Base-by-base conservation (phyloP, 2,888 invertebrate species). In the Hypomecis punctinalis region DNA sequence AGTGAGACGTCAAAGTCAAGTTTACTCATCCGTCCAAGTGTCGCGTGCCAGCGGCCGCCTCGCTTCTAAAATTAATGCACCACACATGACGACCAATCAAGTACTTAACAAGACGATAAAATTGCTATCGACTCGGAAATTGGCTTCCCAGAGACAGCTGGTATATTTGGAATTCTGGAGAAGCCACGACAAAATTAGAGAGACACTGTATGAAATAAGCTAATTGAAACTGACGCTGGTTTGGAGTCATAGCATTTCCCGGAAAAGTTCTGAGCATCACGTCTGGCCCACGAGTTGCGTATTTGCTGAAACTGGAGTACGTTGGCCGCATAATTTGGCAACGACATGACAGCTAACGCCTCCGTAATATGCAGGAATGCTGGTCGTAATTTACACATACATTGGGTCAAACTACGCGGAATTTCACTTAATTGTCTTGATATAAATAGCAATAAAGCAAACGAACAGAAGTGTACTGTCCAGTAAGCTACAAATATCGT, bases 271-370 rank as follows among this genome's bases (percentile, higher is more conserved):
- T 23, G 42, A 40, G 40, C 10, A 48, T 10, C 11, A 33, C 13
- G 5, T 45, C 5, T 36, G 48, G 37, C 6, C 6, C 47, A 7
- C 45, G 36, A 43, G 55, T 54, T 39, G 10, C 39, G 46, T 53
- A 48, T 60, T 43, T 39, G 8, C 13, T 4, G 36, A n/a, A 39
- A 47, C 36, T 37, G 57, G 52, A 54, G 56, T 36, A 56, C 49
- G 60, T 23, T 36, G 62, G 47, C 55, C 56, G 61, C 74, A 77
- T 76, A 75, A 75, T 80, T 79, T 76, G 78, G 76, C 76, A 78
- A 76, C 72, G 78, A 73, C 73, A 68, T 68, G 56, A 60, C 64
- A 64, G 61, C 53, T 59, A 56, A 37, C 66, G 69, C 67, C 68
- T 69, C 70, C 70, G 67, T 67, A 61, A 40, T 13, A 48, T 54